These are phyloP conservation scores for Fragum fragum DNA, from an alignment of 2,888 invertebrate genomes.

Conservation along the genomic window DNA sequence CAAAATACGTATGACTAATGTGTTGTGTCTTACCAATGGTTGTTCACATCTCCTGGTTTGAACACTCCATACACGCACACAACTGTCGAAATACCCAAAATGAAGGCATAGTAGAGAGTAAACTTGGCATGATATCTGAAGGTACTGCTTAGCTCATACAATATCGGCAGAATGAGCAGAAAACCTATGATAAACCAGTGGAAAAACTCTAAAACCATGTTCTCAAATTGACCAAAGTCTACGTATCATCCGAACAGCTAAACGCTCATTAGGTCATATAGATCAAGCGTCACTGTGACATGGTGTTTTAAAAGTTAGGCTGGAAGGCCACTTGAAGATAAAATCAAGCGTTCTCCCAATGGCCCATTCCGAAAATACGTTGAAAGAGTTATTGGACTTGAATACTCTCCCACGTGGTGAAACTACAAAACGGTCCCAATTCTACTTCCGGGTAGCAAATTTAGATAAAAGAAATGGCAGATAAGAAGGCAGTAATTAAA, in stretches of 20 bases:
- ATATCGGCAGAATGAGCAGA: conserved; percentile 74
- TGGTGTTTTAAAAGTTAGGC: neutral
- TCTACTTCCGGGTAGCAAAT: too few species aligned
- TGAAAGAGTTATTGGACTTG: too few species aligned
- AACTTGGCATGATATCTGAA: conserved; percentile 81
- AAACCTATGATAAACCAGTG: conserved; percentile 75
- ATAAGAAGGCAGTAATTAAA: too few species aligned
- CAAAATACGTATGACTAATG: too few species aligned
- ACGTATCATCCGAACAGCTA: neutral
- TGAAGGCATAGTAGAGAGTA: conserved; percentile 70
- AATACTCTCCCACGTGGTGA: too few species aligned
- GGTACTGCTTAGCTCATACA: conserved; percentile 77
- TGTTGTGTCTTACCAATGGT: conserved; percentile 71
- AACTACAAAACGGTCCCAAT: too few species aligned
- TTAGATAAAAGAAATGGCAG: too few species aligned
- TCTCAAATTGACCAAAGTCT: conserved; percentile 26
- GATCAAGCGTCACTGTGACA: neutral
- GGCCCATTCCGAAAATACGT: too few species aligned
- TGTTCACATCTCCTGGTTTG: conserved; percentile 72
- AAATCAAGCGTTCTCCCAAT: too few species aligned
- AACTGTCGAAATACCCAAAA: conserved; percentile 64
- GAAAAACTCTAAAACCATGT: conserved; percentile 73
- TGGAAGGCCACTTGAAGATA: too few species aligned
- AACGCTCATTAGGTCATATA: neutral
- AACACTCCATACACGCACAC: conserved; percentile 66